Base-by-base conservation (phyloP, 2,797 vertebrate genomes). In the Coccyzus lansbergi region DNA sequence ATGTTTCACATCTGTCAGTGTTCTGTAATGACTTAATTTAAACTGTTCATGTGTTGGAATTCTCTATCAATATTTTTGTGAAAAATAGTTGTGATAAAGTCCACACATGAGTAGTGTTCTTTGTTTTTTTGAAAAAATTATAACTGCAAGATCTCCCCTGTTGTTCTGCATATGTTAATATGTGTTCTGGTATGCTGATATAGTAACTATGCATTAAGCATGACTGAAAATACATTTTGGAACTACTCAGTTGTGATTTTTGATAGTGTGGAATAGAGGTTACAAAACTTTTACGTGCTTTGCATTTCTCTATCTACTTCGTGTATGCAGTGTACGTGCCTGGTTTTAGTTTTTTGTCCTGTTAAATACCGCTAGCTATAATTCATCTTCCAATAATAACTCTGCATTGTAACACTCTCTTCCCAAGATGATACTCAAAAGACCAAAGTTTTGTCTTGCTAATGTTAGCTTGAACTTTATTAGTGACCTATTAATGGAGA, bases 201-300 rank as follows among this genome's bases (percentile, higher is more conserved):
- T 92, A 87, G 77, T 94, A 83, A 83, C 36, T 67, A 69, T 1
- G 25, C 53, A 77, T 2, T 86, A 46, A 78, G 51, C 11, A 24
- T 95, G 91, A 92, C 70, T 86, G 67, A 91, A 84, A 55, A 40
- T 75, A n/a, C 20, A 12, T 89, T 74, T 87, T 70, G 67, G 79
- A 95, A 78, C 48, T 60, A 79, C 6, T 5, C 28, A 42, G 25
- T 31, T 79, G 26, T 93, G 44, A 44, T 62, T 95, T 95, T 82
- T 83, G 28, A 86, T 83, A 46, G 80, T 88, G 15, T 88, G 52
- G 94, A 84, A 88, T 52, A 95, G 68, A 77, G 68, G 64, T 86
- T 87, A 33, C 49, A 78, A 85, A 93, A 88, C n/a, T 46, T 42
- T 1, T 58, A 31, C 0, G 2, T 75, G 24, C 53, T 65, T 91